These are phyloP conservation scores for Meriones unguiculatus DNA, from an alignment of 2,113 vertebrate genomes.

Conservation along the genomic window DNA sequence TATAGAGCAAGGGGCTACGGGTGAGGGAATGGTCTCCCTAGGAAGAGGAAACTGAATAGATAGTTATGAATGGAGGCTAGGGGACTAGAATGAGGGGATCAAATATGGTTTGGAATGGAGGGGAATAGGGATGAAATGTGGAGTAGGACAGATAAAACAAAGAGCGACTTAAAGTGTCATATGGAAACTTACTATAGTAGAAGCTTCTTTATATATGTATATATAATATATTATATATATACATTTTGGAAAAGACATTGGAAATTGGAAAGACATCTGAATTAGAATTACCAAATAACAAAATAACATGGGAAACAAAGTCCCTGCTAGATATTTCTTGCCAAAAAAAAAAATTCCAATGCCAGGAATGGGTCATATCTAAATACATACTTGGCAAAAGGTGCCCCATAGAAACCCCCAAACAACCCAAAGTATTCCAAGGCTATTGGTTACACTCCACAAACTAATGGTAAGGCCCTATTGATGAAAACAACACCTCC, in stretches of 20 bases:
- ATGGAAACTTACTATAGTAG: not conserved
- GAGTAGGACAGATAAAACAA: not conserved
- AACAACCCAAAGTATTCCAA: not conserved
- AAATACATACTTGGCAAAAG: not conserved
- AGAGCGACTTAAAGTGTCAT: not conserved
- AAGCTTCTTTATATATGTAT: not conserved
- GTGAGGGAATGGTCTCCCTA: not conserved
- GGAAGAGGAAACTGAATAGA: not conserved
- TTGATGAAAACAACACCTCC: not conserved
- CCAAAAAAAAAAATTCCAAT: not conserved
- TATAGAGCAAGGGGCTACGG: not conserved
- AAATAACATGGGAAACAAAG: not conserved
- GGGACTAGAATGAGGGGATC: not conserved
- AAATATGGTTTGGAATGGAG: not conserved
- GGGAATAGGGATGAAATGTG: not conserved
- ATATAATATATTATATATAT: no score
- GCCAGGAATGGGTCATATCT: not conserved
- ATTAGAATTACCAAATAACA: not conserved
- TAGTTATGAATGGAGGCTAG: not conserved
- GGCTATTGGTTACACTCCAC: not conserved
- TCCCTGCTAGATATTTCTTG: not conserved
- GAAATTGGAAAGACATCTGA: no score
- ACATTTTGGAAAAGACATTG: not conserved
- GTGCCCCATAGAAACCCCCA: no score
- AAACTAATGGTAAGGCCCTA: not conserved